Evolutionary conservation across 2,888 invertebrate genomes (phyloP).

Genomic region (Hydriomena furcata): DNA sequence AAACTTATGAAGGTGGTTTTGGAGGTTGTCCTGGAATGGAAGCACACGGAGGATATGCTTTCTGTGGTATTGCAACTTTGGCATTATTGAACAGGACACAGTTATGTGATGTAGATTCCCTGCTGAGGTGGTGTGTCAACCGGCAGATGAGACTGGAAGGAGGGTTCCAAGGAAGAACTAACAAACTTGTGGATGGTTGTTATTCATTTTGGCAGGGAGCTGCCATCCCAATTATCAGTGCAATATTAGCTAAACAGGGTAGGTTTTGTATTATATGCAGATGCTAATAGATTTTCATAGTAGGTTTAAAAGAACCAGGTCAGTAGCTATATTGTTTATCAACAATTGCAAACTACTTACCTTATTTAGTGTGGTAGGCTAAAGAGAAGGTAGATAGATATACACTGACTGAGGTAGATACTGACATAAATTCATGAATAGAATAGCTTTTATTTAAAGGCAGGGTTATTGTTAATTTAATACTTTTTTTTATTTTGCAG

Average conservation of each 20-base stretch:
- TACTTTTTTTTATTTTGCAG: constrained; percentile 53
- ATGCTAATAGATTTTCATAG: too few relatives aligned
- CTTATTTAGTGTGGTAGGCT: too few relatives aligned
- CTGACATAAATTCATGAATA: too few relatives aligned
- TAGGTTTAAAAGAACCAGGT: too few relatives aligned
- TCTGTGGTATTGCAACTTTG: constrained; percentile 96
- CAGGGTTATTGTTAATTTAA: too few relatives aligned
- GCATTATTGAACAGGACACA: constrained; percentile 90
- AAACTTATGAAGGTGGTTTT: constrained; percentile 99
- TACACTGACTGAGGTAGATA: too few relatives aligned
- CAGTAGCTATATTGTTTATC: too few relatives aligned
- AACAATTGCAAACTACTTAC: too few relatives aligned
- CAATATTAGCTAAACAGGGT: constrained; percentile 85
- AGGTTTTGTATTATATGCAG: too few relatives aligned
- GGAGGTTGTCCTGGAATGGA: constrained; percentile 95
- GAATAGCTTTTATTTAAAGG: too few relatives aligned
- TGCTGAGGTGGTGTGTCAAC: constrained; percentile 94
- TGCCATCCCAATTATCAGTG: constrained; percentile 93
- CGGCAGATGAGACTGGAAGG: constrained; percentile 97
- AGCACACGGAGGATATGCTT: constrained; percentile 99
- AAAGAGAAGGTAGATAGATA: too few relatives aligned
- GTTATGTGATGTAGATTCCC: constrained; percentile 88
- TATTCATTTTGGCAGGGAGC: constrained; percentile 99
- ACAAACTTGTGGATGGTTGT: constrained; percentile 99
- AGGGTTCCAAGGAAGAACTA: constrained; percentile 98